Evolutionary conservation across 1,140 invertebrate genomes (phyloP).

Genomic region (Bombus affinis): DNA sequence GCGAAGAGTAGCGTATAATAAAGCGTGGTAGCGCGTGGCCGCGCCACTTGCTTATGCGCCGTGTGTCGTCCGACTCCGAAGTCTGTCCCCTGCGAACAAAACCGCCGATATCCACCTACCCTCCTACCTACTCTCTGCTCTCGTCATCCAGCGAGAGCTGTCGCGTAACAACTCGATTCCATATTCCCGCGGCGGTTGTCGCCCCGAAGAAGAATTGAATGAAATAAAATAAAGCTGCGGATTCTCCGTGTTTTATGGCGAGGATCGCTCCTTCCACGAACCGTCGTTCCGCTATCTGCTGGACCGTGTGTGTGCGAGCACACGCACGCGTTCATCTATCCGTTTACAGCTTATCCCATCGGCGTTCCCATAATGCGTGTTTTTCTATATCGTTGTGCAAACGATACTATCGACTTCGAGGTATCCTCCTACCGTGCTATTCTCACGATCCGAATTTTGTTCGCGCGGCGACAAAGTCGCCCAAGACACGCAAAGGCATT

Average conservation of each 20-base stretch:
- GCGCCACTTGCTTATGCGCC: slow-evolving; percentile 75
- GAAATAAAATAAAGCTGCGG: slow-evolving; percentile 78
- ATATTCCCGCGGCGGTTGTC: slow-evolving; percentile 77
- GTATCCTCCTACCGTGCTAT: background rate
- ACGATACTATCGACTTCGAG: background rate
- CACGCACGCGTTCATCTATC: background rate
- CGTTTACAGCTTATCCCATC: background rate
- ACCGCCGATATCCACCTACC: slow-evolving; percentile 64
- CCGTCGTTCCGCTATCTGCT: background rate
- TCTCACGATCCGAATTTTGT: background rate
- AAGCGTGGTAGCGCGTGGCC: slow-evolving; percentile 52
- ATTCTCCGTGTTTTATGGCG: slow-evolving; percentile 68
- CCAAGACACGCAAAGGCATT: slow-evolving; percentile 3
- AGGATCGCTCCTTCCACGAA: slow-evolving; percentile 26
- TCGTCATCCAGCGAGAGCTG: slow-evolving; percentile 69
- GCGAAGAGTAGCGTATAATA: background rate
- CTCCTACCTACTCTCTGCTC: slow-evolving; percentile 59
- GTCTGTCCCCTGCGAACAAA: slow-evolving; percentile 37
- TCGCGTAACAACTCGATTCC: slow-evolving; percentile 79
- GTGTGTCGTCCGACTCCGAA: slow-evolving; percentile 63
- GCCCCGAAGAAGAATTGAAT: slow-evolving; percentile 79
- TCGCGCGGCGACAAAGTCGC: background rate
- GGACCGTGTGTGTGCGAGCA: background rate
- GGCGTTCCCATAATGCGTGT: background rate
- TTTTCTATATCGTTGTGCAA: background rate